Evolutionary conservation across 1,140 invertebrate species (phyloP), one percentile per base, ranked within the genome.

Genomic region (Helicoverpa armigera): DNA sequence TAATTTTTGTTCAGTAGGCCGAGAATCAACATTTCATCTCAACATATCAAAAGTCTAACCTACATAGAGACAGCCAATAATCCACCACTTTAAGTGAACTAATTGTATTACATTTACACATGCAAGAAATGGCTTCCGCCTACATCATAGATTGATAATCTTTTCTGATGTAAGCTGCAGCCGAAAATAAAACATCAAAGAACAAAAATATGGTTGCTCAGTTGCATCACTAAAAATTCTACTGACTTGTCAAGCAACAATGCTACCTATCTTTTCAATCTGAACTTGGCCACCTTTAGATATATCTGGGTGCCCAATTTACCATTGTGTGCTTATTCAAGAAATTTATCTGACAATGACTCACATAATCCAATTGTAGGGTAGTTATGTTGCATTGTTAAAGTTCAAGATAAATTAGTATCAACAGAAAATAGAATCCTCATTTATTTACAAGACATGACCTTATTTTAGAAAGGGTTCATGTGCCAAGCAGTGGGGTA

Each of bases 401-500:
- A 31, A 53, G 13, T 16, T 31, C 2, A 14, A 29, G 12, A 29
- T 53, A 70, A 43, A 48, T 67, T 54, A 72, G 69, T 54, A 29
- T 29, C 13, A 23, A 54, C 9, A 16, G 23, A 12, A 10, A 72
- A 29, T 5, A 31, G 13, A 54, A 54, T 11, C n/a, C n/a, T 69
- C 3, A 9, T 16, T 58, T 50, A 53, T 72, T 72, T n/a, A 53
- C 23, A 54, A 54, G 50, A 65, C 48, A 77, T 67, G 61, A 77
- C 23, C 56, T 50, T 70, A 58, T 70, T 70, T 10, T 29, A 51
- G 5, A 63, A 70, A 70, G 63, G 63, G 35, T 58, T 58, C 53
- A 74, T 23, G 51, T 74, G 63, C 60, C 16, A 82, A 79, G 76
- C 67, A 53, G 50, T 77, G 3, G 23, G n/a, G 48, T 50, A 70